These are phyloP conservation scores for Lota lota DNA, from an alignment of 2,113 vertebrate species.

Conservation along the genomic window DNA sequence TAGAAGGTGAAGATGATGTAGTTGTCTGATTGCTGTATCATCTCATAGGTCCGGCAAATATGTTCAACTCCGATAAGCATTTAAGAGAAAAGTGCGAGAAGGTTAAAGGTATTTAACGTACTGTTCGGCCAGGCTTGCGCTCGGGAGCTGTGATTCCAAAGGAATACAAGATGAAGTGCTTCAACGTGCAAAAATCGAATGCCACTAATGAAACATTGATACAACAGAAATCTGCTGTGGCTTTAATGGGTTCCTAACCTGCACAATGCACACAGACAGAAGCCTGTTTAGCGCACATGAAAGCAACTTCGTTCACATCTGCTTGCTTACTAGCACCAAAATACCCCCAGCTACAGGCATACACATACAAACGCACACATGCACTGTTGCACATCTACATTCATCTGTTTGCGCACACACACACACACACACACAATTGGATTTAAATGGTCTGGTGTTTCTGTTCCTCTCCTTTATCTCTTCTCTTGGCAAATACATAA, in stretches of 20 bases:
- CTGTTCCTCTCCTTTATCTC: conserved; percentile 42
- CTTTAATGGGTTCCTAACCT: not conserved
- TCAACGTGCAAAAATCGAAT: conserved; percentile 1
- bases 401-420: conserved; percentile 6
- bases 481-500: conserved; percentile 44
- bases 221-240: not conserved
- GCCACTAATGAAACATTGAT: conserved; percentile 2
- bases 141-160: conserved; percentile 14
- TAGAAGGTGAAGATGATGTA: conserved; percentile 20
- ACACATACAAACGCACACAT: conserved; percentile 10
- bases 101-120: not conserved
- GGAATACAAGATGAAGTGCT: not conserved
- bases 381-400: conserved; percentile 1
- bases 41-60: not conserved
- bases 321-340: not conserved
- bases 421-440: conserved; percentile 40
- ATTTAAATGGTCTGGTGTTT: conserved; percentile 50
- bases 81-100: not conserved
- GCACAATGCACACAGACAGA: not conserved
- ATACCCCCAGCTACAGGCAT: not conserved
- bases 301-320: not conserved
- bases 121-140: not conserved
- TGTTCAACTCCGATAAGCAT: not conserved
- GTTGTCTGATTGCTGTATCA: conserved; percentile 7
- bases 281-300: conserved; percentile 13